Evolutionary conservation across 30 jellyfish, hydroid and myxozoan species (phyloP).

Genomic region (Hydra vulgaris): DNA sequence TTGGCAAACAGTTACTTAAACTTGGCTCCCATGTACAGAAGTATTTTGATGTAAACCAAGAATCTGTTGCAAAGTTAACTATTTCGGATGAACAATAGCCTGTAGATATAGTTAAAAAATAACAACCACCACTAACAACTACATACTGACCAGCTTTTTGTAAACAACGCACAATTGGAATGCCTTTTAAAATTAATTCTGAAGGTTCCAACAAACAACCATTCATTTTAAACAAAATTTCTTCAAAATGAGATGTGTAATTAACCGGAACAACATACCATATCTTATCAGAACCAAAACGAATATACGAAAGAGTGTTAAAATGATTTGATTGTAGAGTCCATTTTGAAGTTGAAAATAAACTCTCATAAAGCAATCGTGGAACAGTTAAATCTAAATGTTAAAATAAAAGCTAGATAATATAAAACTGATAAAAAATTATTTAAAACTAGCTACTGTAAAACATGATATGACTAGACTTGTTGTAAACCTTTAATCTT

Average conservation of each 20-base stretch:
- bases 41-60: slow-evolving; percentile 17
- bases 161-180: slow-evolving; percentile 6
- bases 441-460: not conserved
- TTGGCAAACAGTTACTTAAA: not conserved
- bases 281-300: slow-evolving; percentile 28
- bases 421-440: no score
- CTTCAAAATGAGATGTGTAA: not conserved
- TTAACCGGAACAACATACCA: slow-evolving; percentile 27
- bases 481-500: not conserved
- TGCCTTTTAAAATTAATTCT: slow-evolving; percentile 7
- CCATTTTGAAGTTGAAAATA: slow-evolving; percentile 27
- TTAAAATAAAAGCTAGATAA: no score
- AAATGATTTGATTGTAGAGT: slow-evolving; percentile 7
- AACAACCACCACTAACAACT: slow-evolving; percentile 15
- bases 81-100: slow-evolving; percentile 22
- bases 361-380: slow-evolving; percentile 3
- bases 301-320: slow-evolving; percentile 20
- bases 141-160: slow-evolving; percentile 29
- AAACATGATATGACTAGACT: not conserved
- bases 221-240: not conserved
- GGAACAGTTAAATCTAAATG: slow-evolving; percentile 14
- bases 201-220: not conserved
- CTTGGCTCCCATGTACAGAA: not conserved
- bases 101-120: slow-evolving; percentile 14
- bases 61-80: slow-evolving; percentile 9